phyloP scores from a whole-genome alignment of 2,113 vertebrate species.

The Jacana jacana region DNA sequence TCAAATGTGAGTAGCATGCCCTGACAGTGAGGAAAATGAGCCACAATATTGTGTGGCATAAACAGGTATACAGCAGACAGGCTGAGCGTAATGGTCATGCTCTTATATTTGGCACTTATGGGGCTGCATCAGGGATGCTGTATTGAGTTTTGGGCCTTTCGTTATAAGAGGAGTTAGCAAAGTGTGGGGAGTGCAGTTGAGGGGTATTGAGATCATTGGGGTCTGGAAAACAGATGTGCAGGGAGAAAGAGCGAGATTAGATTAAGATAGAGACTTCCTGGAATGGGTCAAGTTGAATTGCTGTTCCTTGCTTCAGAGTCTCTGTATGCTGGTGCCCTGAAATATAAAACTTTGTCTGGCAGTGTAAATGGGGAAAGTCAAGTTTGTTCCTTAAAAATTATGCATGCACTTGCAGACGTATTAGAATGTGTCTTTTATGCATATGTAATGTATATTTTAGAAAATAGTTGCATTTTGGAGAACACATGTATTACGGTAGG shows the following conservation, averaged over 20 bases:
- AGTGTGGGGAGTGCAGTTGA: not conserved
- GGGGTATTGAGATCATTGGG: not conserved
- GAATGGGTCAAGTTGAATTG: not conserved
- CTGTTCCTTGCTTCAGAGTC: not conserved
- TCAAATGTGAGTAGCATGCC: not conserved
- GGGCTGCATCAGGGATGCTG: not conserved
- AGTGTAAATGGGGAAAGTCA: not conserved
- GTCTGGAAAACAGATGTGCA: not conserved
- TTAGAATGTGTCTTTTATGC: not conserved
- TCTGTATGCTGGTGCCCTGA: not conserved
- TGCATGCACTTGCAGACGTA: rapidly evolving
- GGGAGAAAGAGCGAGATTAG: not conserved
- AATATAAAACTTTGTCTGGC: not conserved
- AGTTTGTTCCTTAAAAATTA: not conserved
- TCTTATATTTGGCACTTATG: not conserved
- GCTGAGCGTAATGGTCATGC: not conserved
- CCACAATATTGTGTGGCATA: not conserved
- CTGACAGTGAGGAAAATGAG: not conserved
- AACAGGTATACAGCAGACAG: not conserved
- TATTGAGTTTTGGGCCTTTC: not conserved
- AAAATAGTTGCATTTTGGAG: not conserved
- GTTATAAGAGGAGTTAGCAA: not conserved
- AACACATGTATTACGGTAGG: not conserved
- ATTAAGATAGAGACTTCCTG: not conserved
- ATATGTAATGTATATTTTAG: not conserved